Base-by-base conservation (phyloP, 1,140 invertebrate genomes). In the Caenorhabditis brenneri region DNA sequence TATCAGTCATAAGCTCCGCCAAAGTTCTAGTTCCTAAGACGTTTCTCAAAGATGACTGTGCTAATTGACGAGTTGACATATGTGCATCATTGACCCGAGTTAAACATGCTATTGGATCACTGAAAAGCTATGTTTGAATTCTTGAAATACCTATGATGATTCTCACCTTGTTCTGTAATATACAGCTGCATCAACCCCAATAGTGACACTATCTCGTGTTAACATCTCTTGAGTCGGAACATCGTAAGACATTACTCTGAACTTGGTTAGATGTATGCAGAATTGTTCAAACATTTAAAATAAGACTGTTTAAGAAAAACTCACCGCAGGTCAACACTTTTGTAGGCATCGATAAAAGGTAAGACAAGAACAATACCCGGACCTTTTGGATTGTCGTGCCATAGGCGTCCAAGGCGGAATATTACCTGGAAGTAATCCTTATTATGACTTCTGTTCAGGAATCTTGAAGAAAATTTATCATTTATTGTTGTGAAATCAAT, bases 191-290 rank as follows among this genome's bases (percentile, higher is more conserved):
- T 89, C 88, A 15, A 90, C 89, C 12, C 84, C 87, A 27, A 89
- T 95, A 0, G 95, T 97, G 1, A 97, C 96, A 0, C 94, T 95
- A 91, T 97, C 96, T 92, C 95, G 95, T 1, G 95, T 96, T 78
- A 97, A 92, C 46, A 96, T 96, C 79, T 97, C 96, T 92, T 97
- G 96, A 10, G 96, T 96, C 51, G 96, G 96, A 29, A 98, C 95
- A 89, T 97, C 96, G 89, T 97, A 97, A 0, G 95, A 89, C 60
- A 83, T 87, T 53, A 87, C 86, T 82, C 95, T 93, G 69, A 96
- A 91, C n/a, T n/a, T n/a, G n/a, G n/a, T n/a, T 46, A 46, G 42
- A 46, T 46, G 42, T 12, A 9, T 46, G 42, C 16, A 9, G 42
- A 12, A n/a, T 16, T 51, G n/a, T 51, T 51, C 19, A n/a, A 1